Conservation (phyloP, 2,113 vertebrate genomes). For the Circaetus gallicus region DNA sequence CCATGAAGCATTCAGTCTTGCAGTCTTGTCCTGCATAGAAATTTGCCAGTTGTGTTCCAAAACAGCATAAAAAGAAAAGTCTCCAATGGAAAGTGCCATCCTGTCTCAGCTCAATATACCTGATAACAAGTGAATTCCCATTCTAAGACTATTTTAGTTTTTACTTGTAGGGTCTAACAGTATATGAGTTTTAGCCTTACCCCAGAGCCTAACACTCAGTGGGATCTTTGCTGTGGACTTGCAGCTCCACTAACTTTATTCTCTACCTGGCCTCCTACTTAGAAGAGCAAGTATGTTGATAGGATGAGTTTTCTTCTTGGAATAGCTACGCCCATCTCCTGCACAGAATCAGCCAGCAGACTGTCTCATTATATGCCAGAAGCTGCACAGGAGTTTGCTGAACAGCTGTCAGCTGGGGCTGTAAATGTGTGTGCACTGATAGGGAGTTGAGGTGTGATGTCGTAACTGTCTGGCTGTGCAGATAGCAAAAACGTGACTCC, state of each 20-base stretch:
- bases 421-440: neutral
- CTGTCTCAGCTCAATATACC: neutral
- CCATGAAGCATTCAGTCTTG: neutral
- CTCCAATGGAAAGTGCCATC: neutral
- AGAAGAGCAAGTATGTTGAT: neutral
- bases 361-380: neutral
- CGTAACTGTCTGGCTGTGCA: neutral
- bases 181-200: neutral
- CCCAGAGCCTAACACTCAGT: neutral
- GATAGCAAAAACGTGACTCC: neutral
- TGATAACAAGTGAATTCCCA: neutral
- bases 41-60: neutral
- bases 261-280: neutral
- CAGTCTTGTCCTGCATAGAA: neutral
- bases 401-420: neutral
- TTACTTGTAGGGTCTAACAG: neutral
- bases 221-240: neutral
- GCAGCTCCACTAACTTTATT: neutral
- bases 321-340: neutral
- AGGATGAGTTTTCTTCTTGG: neutral
- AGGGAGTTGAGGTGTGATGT: neutral
- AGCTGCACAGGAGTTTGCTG: neutral
- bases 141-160: neutral
- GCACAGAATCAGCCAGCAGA: neutral
- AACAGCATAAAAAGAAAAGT: neutral